These are phyloP conservation scores for Hippoglossus hippoglossus DNA, from an alignment of 2,797 vertebrate species.

Conservation along the genomic window DNA sequence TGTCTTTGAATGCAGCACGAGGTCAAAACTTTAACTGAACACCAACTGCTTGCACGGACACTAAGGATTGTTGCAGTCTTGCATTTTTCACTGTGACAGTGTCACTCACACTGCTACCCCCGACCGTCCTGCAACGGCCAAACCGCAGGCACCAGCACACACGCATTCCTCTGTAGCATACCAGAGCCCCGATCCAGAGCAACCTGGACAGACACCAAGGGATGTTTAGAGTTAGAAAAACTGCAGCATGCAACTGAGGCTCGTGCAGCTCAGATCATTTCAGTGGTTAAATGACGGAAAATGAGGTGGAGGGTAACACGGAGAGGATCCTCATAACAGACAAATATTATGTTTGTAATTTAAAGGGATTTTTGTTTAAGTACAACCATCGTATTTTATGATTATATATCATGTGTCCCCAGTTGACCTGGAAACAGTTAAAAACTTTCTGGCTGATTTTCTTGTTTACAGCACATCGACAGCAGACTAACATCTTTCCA, in stretches of 20 bases:
- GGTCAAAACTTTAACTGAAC: conserved; percentile 2
- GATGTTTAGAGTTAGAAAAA: conserved; percentile 15
- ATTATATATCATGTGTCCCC: neutral
- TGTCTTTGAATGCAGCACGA: neutral
- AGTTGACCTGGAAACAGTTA: conserved; percentile 13
- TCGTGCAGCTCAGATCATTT: neutral
- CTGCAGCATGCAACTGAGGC: conserved; percentile 17
- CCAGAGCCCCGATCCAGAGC: conserved; percentile 44
- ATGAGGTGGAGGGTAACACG: neutral
- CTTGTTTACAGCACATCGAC: no score
- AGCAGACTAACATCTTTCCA: neutral
- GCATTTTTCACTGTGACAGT: conserved; percentile 6
- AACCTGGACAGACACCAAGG: conserved; percentile 8
- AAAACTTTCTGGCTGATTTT: neutral
- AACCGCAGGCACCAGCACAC: conserved; percentile 63
- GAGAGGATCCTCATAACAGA: neutral
- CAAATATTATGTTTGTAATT: neutral
- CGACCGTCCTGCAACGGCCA: conserved; percentile 51
- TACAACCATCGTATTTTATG: neutral
- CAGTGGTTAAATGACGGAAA: conserved; percentile 2
- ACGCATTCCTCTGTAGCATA: conserved; percentile 70
- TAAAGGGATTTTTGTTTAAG: neutral
- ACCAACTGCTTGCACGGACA: neutral
- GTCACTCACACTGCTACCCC: conserved; percentile 25
- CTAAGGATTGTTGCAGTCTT: neutral